Percentiles rank a stretch among this genome's conserved stretches.
Evolutionary conservation across 2,888 invertebrate species (phyloP).

Genomic region (Phaonia tiefii): DNA sequence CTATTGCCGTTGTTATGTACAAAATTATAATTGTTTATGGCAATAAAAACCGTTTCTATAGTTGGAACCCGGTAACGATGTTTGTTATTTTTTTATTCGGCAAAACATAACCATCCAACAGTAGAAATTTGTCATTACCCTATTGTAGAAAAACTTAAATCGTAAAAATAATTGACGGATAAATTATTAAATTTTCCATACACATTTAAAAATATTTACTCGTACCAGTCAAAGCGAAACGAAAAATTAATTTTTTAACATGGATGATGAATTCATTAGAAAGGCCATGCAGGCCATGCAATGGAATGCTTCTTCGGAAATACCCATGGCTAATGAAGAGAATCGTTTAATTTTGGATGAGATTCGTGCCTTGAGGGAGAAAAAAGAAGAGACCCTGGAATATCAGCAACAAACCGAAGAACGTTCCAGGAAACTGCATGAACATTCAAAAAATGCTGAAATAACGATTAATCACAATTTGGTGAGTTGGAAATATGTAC

Average conservation of each 20-base stretch:
- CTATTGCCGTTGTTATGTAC: background rate
- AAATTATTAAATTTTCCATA: background rate
- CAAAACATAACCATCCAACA: background rate
- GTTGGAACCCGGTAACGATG: constrained; percentile 2
- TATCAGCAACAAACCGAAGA: constrained; percentile 81
- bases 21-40: background rate
- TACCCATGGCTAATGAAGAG: constrained; percentile 89
- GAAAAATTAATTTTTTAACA: constrained; percentile 23
- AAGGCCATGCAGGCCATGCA: constrained; percentile 76
- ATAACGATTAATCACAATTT: constrained; percentile 83
- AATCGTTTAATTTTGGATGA: constrained; percentile 82
- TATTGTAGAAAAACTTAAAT: background rate
- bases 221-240: background rate
- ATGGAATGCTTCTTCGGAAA: constrained; percentile 85
- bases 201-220: constrained; percentile 3
- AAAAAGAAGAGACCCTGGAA: constrained; percentile 81
- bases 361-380: constrained; percentile 81
- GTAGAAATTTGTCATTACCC: background rate
- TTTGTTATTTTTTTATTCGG: constrained; percentile 13
- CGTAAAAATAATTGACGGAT: background rate
- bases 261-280: constrained; percentile 72
- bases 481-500: constrained; percentile 74
- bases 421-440: constrained; percentile 80
- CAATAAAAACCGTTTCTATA: constrained; percentile 24
- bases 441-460: constrained; percentile 82